phyloP scores from a whole-genome alignment of 2,888 invertebrate species.

The Cantharis flavilabris region DNA sequence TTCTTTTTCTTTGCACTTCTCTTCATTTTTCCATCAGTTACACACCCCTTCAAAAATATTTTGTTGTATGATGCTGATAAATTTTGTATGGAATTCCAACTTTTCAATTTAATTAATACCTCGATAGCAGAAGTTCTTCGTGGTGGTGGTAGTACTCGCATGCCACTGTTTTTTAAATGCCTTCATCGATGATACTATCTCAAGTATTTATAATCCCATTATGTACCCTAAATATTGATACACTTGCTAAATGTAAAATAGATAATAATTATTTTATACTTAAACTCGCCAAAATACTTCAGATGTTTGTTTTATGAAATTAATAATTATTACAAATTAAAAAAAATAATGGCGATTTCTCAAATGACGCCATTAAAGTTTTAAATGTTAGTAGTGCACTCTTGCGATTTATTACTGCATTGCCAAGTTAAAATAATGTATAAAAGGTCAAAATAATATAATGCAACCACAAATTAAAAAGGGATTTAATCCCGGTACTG shows the following conservation, averaged over 20 bases:
- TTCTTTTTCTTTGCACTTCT: neutral
- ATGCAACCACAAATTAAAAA: neutral
- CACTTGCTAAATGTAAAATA: neutral
- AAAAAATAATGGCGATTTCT: neutral
- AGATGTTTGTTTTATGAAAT: neutral
- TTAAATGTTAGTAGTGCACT: neutral
- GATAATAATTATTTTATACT: slow-evolving; percentile 3
- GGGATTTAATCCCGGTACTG: slow-evolving; percentile 17
- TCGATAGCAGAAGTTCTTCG: slow-evolving; percentile 15
- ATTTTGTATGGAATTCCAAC: slow-evolving; percentile 14
- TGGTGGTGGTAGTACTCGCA: slow-evolving; percentile 8
- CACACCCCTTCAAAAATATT: slow-evolving; percentile 5
- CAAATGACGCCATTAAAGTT: neutral
- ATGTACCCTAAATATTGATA: neutral
- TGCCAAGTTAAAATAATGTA: neutral
- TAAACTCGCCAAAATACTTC: neutral
- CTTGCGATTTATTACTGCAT: neutral
- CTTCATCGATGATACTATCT: slow-evolving; percentile 16
- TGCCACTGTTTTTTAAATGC: slow-evolving; percentile 14
- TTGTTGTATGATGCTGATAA: slow-evolving; percentile 6
- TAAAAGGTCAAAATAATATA: neutral
- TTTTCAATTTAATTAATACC: slow-evolving; percentile 20
- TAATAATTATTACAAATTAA: neutral
- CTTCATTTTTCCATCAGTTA: neutral
- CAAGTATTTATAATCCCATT: slow-evolving; percentile 16